Conservation (phyloP, 1,140 invertebrate species). For the Diorhabda sublineata region DNA sequence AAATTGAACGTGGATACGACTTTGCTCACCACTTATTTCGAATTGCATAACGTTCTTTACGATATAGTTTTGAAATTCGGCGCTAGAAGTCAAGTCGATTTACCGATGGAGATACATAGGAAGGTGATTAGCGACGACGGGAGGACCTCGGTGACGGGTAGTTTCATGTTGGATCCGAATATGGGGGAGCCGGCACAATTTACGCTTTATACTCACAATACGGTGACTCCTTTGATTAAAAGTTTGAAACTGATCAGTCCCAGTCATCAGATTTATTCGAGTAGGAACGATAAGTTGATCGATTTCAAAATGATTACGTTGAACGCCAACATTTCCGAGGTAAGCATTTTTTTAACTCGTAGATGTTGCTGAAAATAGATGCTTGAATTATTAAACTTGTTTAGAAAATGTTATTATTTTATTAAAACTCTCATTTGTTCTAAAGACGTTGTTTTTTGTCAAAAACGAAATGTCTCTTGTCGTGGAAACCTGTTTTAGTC, state of each 20-base stretch:
- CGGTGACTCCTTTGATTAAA: slow-evolving; percentile 49
- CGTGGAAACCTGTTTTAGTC: too few relatives aligned
- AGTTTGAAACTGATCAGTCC: slow-evolving; percentile 49
- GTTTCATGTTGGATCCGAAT: slow-evolving; percentile 50
- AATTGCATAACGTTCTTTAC: slow-evolving; percentile 51
- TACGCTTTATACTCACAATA: slow-evolving; percentile 50
- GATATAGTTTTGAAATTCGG: slow-evolving; percentile 50
- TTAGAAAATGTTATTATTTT: too few relatives aligned
- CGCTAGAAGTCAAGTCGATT: slow-evolving; percentile 49
- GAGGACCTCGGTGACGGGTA: slow-evolving; percentile 48
- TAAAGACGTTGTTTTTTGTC: too few relatives aligned
- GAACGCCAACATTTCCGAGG: slow-evolving; percentile 52
- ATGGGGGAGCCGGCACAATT: slow-evolving; percentile 50
- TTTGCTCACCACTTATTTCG: slow-evolving; percentile 52
- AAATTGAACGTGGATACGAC: slow-evolving; percentile 51
- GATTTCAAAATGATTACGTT: slow-evolving; percentile 52
- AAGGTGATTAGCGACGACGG: slow-evolving; percentile 49
- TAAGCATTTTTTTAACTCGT: slow-evolving; percentile 29
- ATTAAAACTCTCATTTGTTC: too few relatives aligned
- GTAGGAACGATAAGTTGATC: slow-evolving; percentile 48
- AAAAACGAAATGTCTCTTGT: too few relatives aligned
- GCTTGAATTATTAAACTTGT: too few relatives aligned
- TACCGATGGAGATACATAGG: slow-evolving; percentile 54
- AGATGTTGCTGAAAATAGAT: too few relatives aligned
- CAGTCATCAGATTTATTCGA: slow-evolving; percentile 46